Evolutionary conservation across 2,797 vertebrate species (phyloP).

Genomic region (Girardinus metallicus): DNA sequence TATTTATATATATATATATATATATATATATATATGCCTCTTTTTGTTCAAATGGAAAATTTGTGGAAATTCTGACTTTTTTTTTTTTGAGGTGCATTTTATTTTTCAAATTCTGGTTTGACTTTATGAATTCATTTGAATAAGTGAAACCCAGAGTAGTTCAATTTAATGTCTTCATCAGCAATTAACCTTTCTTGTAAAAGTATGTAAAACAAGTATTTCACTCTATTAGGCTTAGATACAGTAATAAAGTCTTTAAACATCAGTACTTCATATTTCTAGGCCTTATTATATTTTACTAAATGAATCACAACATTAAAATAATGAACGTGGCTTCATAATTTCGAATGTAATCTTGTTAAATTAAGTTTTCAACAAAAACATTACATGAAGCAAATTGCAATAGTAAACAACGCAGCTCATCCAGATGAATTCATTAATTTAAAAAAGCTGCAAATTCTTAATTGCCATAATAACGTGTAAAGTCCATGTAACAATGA

Average conservation of each 20-base stretch:
- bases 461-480: not conserved
- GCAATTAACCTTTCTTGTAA: not conserved
- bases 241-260: not conserved
- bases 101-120: not conserved
- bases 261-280: not conserved
- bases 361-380: not conserved
- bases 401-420: not conserved
- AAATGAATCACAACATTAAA: not conserved
- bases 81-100: not conserved
- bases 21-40: too few relatives aligned
- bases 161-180: not conserved
- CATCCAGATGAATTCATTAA: not conserved
- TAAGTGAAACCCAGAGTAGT: too few relatives aligned
- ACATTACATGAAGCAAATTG: not conserved
- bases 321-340: not conserved
- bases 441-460: not conserved
- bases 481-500: not conserved
- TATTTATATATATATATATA: too few relatives aligned
- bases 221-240: not conserved
- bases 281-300: not conserved
- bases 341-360: not conserved
- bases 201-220: not conserved
- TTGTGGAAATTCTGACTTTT: not conserved
- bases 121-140: not conserved
- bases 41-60: not conserved